Evolutionary conservation across 2,113 vertebrate genomes (phyloP), one percentile per base, ranked within the genome.

Genomic region (Neodon shergylaensis): DNA sequence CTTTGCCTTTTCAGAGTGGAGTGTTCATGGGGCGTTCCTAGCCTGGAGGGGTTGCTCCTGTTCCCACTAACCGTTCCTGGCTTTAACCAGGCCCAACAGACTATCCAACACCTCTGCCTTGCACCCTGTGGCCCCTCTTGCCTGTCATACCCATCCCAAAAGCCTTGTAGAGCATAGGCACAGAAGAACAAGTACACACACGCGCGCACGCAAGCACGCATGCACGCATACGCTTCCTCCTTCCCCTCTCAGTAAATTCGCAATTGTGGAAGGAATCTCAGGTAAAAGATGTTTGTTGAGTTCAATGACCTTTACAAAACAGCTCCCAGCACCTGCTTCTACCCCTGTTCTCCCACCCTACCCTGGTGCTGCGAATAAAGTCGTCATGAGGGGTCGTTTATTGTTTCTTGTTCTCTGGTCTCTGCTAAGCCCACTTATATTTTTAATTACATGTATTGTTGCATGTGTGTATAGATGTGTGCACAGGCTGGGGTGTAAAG

Each of bases 281-380:
- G 42, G 39, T 0, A 0, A 88, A 97, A 91, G 92, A 92, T 24
- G 63, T 79, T 83, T 88, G 47, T 83, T 96, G 79, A 87, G 90
- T 94, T 95, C 68, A 94, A 11, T 82, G 84, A 91, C 42, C 63
- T 94, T 89, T 74, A 79, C 79, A 85, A 96, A 94, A 85, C 49
- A 91, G 49, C 49, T 42, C 54, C 87, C 42, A 73, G 73, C 52
- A 87, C 70, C 94, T 66, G 58, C 58, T 14, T 58, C n/a, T 47
- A 12, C 8, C 16, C 6, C 42, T 21, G 0, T 26, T 54, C 39
- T n/a, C 70, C 82, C 42, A 58, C 3, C 28, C 49, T 26, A 12
- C n/a, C 73, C 66, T 76, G 49, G 9, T 17, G 95, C 86, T 88
- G 33, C 22, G 42, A 76, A 54, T 91, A 95, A 74, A 95, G n/a